Percentiles rank a stretch among this genome's conserved stretches.
These are phyloP conservation scores for Temnothorax nylanderi DNA, from an alignment of 1,140 invertebrate genomes.

Conservation along the genomic window DNA sequence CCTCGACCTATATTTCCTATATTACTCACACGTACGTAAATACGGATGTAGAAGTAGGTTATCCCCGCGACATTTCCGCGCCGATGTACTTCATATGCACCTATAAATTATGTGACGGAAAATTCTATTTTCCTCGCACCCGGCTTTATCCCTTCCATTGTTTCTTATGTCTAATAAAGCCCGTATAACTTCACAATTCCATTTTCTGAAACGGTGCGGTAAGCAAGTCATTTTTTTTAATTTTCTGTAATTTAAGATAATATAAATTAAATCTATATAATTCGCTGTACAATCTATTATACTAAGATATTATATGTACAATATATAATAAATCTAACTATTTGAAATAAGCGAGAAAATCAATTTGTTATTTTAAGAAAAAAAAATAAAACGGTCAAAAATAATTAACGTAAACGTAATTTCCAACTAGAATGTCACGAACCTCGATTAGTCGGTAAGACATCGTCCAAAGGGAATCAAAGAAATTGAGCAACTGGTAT, in stretches of 20 bases:
- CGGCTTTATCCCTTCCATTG: constrained; percentile 1
- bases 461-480: not conserved
- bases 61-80: constrained; percentile 55
- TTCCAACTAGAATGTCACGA: not conserved
- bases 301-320: not conserved
- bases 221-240: not conserved
- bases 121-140: constrained; percentile 30
- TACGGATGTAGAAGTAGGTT: constrained; percentile 64
- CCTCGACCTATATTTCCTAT: constrained; percentile 71
- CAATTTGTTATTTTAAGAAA: not conserved
- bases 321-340: not conserved
- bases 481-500: constrained; percentile 34
- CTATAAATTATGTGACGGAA: constrained; percentile 33
- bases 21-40: constrained; percentile 43
- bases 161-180: constrained; percentile 25
- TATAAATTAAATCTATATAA: not conserved
- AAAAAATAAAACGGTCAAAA: not conserved
- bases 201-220: not conserved
- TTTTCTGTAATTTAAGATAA: not conserved
- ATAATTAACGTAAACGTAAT: not conserved
- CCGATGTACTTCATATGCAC: constrained; percentile 36
- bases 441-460: not conserved
- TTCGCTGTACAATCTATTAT: not conserved
- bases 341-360: not conserved
- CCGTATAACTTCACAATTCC: not conserved